A percentile compares a stretch with the other conserved stretches of the same genome.
Conservation (phyloP, 2,113 vertebrate species). For the Paramormyrops kingsleyae region DNA sequence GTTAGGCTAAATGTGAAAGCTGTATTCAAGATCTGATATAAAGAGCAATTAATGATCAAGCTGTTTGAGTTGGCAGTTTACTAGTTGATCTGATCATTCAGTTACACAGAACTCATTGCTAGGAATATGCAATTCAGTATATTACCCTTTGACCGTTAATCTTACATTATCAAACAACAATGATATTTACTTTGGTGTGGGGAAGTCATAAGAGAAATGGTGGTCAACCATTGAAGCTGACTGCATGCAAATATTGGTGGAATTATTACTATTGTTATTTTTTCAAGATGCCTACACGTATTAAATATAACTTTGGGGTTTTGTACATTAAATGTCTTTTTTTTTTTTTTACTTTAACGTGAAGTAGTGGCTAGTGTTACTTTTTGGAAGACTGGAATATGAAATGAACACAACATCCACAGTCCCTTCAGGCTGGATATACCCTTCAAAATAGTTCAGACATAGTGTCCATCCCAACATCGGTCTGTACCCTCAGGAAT, state of each 20-base stretch:
- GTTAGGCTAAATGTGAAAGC: not conserved
- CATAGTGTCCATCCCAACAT: constrained; percentile 21
- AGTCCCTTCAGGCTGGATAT: constrained; percentile 15
- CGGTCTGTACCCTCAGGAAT: not conserved
- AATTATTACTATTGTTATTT: not conserved
- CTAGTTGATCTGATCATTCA: not conserved
- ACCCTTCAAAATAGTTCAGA: constrained; percentile 3
- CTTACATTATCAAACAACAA: not conserved
- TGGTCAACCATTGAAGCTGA: not conserved
- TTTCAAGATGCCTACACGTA: not conserved
- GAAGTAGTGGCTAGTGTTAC: not conserved
- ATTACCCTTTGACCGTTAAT: not conserved
- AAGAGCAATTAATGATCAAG: not conserved
- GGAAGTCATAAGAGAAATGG: not conserved
- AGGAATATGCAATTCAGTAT: not conserved
- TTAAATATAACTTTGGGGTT: not conserved
- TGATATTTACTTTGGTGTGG: not conserved
- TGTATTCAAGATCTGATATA: not conserved
- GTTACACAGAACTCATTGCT: not conserved
- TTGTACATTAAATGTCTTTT: not conserved
- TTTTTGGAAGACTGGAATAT: not conserved
- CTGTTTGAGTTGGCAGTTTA: not conserved
- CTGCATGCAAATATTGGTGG: not conserved
- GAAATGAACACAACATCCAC: constrained; percentile 36
- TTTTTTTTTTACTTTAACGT: not conserved